These are phyloP conservation scores for Alexandromys fortis DNA, from an alignment of 2,113 vertebrate species.

Conservation along the genomic window DNA sequence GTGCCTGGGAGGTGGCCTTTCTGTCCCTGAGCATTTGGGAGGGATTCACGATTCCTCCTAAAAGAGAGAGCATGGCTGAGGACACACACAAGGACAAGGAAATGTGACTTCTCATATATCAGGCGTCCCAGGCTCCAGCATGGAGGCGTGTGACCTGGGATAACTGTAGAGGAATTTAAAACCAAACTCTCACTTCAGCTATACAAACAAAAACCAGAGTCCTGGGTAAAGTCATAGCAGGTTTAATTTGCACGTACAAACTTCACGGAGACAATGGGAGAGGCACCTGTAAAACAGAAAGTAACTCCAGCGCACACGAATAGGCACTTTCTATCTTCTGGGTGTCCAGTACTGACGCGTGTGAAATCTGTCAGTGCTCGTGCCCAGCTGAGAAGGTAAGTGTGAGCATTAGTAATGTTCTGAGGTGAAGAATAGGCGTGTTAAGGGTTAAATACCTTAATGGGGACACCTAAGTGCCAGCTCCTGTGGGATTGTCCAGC, in stretches of 20 bases:
- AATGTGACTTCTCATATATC: not conserved
- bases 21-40: not conserved
- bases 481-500: not conserved
- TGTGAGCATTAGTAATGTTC: not conserved
- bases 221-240: not conserved
- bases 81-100: not conserved
- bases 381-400: not conserved
- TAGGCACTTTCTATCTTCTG: too few species aligned
- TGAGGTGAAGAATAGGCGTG: not conserved
- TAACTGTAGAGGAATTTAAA: not conserved
- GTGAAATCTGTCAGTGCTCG: not conserved
- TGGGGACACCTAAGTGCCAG: not conserved
- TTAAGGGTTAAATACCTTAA: constrained; percentile 31
- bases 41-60: not conserved
- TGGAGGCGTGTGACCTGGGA: not conserved
- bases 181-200: not conserved
- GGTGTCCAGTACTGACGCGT: not conserved
- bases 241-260: not conserved
- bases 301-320: not conserved
- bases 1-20: not conserved
- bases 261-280: not conserved
- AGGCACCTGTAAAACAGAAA: not conserved
- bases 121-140: not conserved
- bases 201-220: not conserved
- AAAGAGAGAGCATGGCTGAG: not conserved